phyloP scores from a whole-genome alignment of 2,888 invertebrate species.

The Acanthosepion pharaonis region DNA sequence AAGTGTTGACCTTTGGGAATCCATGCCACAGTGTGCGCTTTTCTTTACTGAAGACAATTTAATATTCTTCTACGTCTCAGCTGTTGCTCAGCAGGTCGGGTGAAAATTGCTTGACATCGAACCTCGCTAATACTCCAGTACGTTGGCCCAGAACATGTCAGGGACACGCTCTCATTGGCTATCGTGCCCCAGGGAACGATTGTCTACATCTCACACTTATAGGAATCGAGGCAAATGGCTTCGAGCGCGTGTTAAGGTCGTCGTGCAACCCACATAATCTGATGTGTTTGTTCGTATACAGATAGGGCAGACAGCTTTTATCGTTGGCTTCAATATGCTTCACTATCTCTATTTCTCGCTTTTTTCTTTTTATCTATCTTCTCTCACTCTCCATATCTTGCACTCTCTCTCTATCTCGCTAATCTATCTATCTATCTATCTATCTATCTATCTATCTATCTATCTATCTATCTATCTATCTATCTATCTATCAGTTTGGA shows the following conservation, averaged over 20 bases:
- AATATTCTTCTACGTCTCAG: neutral
- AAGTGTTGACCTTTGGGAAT: conserved; percentile 4
- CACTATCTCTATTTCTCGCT: no score
- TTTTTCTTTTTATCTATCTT: no score
- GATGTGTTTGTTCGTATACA: neutral
- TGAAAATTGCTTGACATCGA: neutral
- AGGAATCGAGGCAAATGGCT: neutral
- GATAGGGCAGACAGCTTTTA: neutral
- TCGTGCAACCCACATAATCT: neutral
- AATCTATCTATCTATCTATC: neutral
- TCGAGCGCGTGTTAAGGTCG: neutral
- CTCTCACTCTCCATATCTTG: no score
- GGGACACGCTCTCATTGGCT: conserved; percentile 11
- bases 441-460: neutral
- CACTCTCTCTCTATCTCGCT: neutral
- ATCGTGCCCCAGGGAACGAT: neutral
- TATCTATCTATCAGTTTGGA: no score
- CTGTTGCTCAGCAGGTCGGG: neutral
- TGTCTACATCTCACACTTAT: neutral
- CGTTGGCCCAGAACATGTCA: conserved; percentile 14
- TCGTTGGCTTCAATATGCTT: no score
- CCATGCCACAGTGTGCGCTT: neutral
- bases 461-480: neutral
- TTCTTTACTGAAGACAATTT: neutral
- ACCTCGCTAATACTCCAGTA: neutral